These are phyloP conservation scores for Mallotus villosus DNA, from an alignment of 2,797 vertebrate genomes.

Conservation along the genomic window DNA sequence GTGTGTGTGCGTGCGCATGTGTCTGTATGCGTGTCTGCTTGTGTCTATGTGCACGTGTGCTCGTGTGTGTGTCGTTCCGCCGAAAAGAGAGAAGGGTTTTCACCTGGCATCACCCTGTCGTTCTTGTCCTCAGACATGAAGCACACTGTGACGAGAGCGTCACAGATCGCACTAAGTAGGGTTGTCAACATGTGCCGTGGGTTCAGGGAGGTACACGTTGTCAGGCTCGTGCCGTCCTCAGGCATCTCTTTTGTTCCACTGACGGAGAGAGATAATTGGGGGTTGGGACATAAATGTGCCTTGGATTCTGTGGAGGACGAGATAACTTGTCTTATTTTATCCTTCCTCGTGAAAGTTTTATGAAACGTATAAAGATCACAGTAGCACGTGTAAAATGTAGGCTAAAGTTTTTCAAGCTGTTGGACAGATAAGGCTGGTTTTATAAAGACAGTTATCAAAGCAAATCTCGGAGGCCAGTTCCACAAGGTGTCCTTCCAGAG, in stretches of 20 bases:
- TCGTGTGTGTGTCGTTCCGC: too few species aligned
- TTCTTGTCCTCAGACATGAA: neutral
- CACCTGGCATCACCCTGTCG: neutral
- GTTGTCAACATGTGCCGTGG: neutral
- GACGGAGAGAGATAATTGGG: neutral
- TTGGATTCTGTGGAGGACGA: neutral
- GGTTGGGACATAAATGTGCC: neutral
- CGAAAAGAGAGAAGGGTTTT: too few species aligned
- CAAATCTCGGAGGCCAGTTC: too few species aligned
- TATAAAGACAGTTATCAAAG: neutral
- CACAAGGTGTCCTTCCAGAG: too few species aligned
- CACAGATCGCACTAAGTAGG: conserved; percentile 2
- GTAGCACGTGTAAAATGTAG: neutral
- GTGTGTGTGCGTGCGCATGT: neutral
- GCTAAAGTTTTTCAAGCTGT: too few species aligned
- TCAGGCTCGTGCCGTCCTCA: neutral
- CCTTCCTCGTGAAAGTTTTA: neutral
- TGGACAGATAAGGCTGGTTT: neutral
- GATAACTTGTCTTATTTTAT: neutral
- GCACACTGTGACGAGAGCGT: conserved; percentile 2
- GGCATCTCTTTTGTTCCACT: neutral
- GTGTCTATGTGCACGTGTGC: too few species aligned
- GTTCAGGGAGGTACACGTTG: neutral
- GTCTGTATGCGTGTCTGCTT: too few species aligned
- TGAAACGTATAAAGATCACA: neutral